These are phyloP conservation scores for Trissolcus basalis DNA, from an alignment of 1,140 invertebrate genomes.

Conservation along the genomic window DNA sequence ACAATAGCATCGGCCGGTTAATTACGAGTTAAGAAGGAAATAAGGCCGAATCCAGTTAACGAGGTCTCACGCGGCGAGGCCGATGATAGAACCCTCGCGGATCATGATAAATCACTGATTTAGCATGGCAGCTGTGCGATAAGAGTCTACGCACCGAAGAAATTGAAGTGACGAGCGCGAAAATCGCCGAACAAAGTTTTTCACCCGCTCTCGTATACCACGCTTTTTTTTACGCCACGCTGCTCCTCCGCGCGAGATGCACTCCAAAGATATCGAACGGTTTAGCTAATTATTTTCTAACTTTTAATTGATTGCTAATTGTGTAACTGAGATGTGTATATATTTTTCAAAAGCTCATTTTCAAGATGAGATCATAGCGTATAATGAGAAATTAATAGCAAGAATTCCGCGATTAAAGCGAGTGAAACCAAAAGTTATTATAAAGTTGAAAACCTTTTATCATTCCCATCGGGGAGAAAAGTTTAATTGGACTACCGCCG, in stretches of 20 bases:
- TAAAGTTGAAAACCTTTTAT: too few species aligned
- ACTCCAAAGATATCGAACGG: conserved; percentile 7
- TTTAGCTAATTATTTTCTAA: conserved; percentile 32
- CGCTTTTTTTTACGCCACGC: conserved; percentile 22
- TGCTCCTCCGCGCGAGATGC: conserved; percentile 11
- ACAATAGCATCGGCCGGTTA: conserved; percentile 57
- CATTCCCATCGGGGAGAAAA: too few species aligned
- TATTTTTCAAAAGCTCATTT: too few species aligned
- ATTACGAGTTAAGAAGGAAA: conserved; percentile 55
- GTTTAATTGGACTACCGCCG: too few species aligned
- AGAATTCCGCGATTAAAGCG: too few species aligned
- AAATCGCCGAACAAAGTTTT: conserved; percentile 41
- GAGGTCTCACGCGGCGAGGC: conserved; percentile 56
- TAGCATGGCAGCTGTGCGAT: conserved; percentile 44
- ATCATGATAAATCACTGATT: conserved; percentile 57
- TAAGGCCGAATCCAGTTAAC: conserved; percentile 60
- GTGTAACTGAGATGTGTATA: background rate
- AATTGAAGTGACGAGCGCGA: conserved; percentile 44
- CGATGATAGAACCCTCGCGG: conserved; percentile 58
- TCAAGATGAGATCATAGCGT: too few species aligned
- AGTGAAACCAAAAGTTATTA: too few species aligned
- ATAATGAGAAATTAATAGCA: too few species aligned
- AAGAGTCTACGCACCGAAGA: conserved; percentile 34
- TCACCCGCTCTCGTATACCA: conserved; percentile 7
- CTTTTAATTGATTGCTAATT: conserved; percentile 15